These are phyloP conservation scores for Oxytorus armatus DNA, from an alignment of 2,888 invertebrate genomes.

Conservation along the genomic window DNA sequence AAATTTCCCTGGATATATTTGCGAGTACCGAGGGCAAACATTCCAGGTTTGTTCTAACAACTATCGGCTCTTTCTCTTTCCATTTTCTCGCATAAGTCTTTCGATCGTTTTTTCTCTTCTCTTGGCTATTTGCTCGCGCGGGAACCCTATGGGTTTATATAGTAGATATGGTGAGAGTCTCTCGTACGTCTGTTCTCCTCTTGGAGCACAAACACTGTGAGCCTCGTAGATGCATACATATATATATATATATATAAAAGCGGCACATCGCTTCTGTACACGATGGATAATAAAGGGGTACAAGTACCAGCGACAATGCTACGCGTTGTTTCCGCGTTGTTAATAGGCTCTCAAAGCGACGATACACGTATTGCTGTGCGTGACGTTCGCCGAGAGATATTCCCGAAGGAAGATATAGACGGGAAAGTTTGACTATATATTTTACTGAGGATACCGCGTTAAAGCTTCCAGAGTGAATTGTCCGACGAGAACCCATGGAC, in stretches of 20 bases:
- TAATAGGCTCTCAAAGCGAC: constrained; percentile 58
- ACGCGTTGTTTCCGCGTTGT: constrained; percentile 80
- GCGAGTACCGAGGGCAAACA: constrained; percentile 75
- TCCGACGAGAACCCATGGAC: constrained; percentile 39
- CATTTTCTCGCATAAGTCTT: constrained; percentile 21
- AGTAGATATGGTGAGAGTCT: constrained; percentile 32
- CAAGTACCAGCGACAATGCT: constrained; percentile 75
- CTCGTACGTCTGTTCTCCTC: constrained; percentile 37
- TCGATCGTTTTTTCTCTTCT: constrained; percentile 32
- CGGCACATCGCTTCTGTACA: constrained; percentile 56
- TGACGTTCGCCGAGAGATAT: constrained; percentile 40
- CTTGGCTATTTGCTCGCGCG: constrained; percentile 54
- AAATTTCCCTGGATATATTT: constrained; percentile 17
- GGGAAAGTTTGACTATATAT: constrained; percentile 23
- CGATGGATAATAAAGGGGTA: constrained; percentile 62
- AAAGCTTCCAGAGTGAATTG: constrained; percentile 42
- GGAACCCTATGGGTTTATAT: constrained; percentile 24
- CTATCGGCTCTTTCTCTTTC: constrained; percentile 62
- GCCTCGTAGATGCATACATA: not conserved
- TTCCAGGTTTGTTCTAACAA: constrained; percentile 78
- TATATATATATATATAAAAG: constrained; percentile 32
- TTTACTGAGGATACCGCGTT: constrained; percentile 53
- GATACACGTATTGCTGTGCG: constrained; percentile 44
- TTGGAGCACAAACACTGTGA: constrained; percentile 56
- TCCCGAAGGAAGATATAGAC: constrained; percentile 19